Evolutionary conservation across 1,140 invertebrate species (phyloP).

Genomic region (Magallana angulata): DNA sequence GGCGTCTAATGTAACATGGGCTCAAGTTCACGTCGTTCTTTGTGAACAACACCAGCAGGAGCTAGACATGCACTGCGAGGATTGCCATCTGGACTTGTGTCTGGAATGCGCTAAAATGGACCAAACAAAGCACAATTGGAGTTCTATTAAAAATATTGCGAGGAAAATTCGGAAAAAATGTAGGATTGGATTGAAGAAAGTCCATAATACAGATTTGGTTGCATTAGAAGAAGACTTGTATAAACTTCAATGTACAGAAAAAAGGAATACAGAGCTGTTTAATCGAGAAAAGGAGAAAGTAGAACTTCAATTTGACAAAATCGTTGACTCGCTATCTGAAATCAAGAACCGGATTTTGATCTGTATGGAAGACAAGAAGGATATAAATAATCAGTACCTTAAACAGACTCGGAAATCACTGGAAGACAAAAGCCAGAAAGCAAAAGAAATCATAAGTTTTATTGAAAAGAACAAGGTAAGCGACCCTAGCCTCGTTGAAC

Average conservation of each 20-base stretch:
- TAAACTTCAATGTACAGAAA: not conserved
- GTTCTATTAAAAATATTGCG: not conserved
- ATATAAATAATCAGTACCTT: too few species aligned
- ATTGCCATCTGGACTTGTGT: not conserved
- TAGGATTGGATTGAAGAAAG: not conserved
- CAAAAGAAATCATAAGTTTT: not conserved
- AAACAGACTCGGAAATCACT: too few species aligned
- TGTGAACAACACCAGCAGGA: not conserved
- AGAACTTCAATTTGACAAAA: constrained; percentile 1
- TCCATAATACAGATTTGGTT: not conserved
- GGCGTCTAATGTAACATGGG: too few species aligned
- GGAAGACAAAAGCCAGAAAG: too few species aligned
- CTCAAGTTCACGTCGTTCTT: not conserved
- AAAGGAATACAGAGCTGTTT: not conserved
- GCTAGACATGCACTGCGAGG: not conserved
- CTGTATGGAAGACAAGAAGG: not conserved
- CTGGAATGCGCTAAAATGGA: not conserved
- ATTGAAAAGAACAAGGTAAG: not conserved
- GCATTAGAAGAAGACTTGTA: not conserved
- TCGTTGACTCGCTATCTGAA: not conserved
- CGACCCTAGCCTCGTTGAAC: not conserved
- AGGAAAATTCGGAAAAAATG: not conserved
- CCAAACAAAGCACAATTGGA: not conserved
- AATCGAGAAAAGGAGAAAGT: not conserved
- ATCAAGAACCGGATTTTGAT: not conserved